phyloP scores from a whole-genome alignment of 2,888 invertebrate genomes.

The Peribatodes rhomboidaria region DNA sequence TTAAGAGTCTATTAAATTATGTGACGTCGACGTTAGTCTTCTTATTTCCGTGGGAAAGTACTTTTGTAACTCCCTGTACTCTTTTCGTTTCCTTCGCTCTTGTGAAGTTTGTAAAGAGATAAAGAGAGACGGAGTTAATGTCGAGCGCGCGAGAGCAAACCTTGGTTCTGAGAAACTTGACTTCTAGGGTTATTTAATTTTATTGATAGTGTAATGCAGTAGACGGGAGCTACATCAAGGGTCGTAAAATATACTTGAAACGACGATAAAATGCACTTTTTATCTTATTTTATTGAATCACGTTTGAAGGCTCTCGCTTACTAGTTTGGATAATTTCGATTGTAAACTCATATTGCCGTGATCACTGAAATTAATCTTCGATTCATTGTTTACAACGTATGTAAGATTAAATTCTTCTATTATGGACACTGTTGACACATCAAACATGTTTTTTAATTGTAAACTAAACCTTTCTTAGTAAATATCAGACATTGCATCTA shows the following conservation, averaged over 20 bases:
- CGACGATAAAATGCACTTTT: slow-evolving; percentile 26
- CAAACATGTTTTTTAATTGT: no score
- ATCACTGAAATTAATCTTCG: no score
- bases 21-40: slow-evolving; percentile 45
- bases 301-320: not conserved
- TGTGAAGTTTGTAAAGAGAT: no score
- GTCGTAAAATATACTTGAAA: slow-evolving; percentile 26
- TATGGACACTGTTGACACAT: no score
- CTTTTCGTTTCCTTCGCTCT: no score
- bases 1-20: slow-evolving; percentile 55
- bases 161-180: slow-evolving; percentile 28
- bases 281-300: slow-evolving; percentile 20
- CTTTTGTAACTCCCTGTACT: not conserved
- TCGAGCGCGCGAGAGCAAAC: no score
- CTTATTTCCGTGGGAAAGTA: slow-evolving; percentile 41
- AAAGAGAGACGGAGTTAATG: no score
- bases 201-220: slow-evolving; percentile 30
- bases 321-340: not conserved
- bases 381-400: no score
- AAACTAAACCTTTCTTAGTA: no score
- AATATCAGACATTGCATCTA: no score
- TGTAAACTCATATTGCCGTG: no score
- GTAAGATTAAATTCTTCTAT: no score
- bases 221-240: slow-evolving; percentile 28
- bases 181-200: slow-evolving; percentile 35